These are phyloP conservation scores for Sympetrum striolatum DNA, from an alignment of 2,888 invertebrate species.

Conservation along the genomic window DNA sequence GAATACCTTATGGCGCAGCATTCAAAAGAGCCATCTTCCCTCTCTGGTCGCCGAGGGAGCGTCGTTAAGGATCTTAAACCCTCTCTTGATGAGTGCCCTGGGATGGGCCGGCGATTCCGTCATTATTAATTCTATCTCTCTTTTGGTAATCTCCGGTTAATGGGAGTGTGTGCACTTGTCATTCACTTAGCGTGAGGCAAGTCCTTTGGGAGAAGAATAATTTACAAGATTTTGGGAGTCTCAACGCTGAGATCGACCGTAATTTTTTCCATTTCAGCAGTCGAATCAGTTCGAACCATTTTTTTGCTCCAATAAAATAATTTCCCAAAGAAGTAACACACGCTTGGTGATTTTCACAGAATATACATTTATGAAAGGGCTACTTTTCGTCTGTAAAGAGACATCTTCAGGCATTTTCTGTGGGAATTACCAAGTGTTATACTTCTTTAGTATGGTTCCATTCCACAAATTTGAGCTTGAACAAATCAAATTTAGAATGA, in stretches of 20 bases:
- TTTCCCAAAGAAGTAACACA: neutral
- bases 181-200: slow-evolving; percentile 18
- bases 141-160: slow-evolving; percentile 3
- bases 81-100: neutral
- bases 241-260: too few species aligned
- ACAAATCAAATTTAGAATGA: too few species aligned
- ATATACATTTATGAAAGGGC: too few species aligned
- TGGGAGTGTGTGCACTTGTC: slow-evolving; percentile 13
- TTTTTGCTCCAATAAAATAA: too few species aligned
- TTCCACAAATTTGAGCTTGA: too few species aligned
- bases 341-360: too few species aligned
- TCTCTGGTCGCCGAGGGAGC: neutral
- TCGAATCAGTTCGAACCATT: neutral
- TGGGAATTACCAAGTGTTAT: too few species aligned
- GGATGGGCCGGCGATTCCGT: neutral
- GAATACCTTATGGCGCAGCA: slow-evolving; percentile 27
- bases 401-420: too few species aligned
- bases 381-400: too few species aligned
- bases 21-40: slow-evolving; percentile 27
- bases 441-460: too few species aligned
- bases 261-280: too few species aligned
- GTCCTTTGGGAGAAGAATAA: neutral
- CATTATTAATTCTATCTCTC: slow-evolving; percentile 33
- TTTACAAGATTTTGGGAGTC: too few species aligned
- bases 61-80: slow-evolving; percentile 29